These are phyloP conservation scores for Premnoplex brunnescens DNA, from an alignment of 2,797 vertebrate genomes.

Conservation along the genomic window DNA sequence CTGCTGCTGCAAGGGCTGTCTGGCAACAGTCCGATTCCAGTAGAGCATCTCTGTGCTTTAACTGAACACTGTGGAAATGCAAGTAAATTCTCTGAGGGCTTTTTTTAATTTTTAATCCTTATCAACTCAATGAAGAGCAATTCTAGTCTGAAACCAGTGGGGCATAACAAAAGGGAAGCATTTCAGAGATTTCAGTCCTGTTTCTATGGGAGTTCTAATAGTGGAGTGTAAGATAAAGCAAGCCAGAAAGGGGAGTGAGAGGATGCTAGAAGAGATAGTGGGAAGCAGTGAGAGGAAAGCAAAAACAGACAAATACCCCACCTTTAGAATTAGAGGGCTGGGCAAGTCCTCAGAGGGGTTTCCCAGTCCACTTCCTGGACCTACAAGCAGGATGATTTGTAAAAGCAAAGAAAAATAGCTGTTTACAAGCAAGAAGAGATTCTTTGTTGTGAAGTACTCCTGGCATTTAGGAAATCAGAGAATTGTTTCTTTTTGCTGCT, in stretches of 20 bases:
- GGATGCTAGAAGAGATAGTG: background rate
- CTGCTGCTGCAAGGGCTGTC: slow-evolving; percentile 11
- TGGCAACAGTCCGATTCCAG: background rate
- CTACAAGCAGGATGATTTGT: background rate
- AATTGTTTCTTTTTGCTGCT: background rate
- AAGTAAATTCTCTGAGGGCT: slow-evolving; percentile 23
- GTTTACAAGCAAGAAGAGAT: background rate
- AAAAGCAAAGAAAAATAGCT: background rate
- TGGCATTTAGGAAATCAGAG: background rate
- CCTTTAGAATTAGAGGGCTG: background rate
- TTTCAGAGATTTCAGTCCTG: slow-evolving; percentile 14
- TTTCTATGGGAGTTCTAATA: slow-evolving; percentile 19
- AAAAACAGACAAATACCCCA: background rate
- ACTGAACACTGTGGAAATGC: slow-evolving; percentile 39
- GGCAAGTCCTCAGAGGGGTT: background rate
- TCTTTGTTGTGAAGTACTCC: background rate
- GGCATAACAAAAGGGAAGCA: slow-evolving; percentile 35
- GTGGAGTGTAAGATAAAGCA: slow-evolving; percentile 1
- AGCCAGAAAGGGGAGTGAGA: background rate
- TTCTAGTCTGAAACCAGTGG: slow-evolving; percentile 38
- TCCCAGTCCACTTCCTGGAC: background rate
- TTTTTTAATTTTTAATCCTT: slow-evolving; percentile 52
- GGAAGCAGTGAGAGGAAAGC: background rate
- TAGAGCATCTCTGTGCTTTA: background rate
- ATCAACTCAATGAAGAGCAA: slow-evolving; percentile 49